Evolutionary conservation across 1,140 invertebrate genomes (phyloP).

Genomic region (Tetramorium simillimum): DNA sequence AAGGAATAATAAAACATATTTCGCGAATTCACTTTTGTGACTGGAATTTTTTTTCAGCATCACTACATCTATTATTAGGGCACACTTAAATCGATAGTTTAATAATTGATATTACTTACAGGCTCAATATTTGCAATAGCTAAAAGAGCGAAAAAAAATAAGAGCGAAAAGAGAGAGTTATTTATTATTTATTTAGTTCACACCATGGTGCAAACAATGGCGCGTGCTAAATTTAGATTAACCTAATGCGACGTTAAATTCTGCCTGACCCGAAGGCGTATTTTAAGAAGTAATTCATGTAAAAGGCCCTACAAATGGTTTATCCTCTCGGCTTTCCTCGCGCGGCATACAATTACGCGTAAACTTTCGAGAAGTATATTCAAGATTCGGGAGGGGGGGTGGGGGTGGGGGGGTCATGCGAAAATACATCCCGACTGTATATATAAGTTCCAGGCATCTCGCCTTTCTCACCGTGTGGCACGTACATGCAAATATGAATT

Average conservation of each 20-base stretch:
- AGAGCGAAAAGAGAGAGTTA: background rate
- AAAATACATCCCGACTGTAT: conserved; percentile 26
- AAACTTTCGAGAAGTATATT: conserved; percentile 41
- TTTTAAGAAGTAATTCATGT: conserved; percentile 6
- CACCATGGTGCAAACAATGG: background rate
- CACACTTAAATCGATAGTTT: background rate
- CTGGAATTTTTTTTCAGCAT: background rate
- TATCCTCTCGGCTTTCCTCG: background rate
- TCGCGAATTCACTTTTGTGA: background rate
- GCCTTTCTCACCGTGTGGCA: conserved; percentile 9
- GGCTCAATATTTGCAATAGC: background rate
- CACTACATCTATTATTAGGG: background rate
- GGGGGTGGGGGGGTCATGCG: background rate
- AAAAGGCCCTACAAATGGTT: conserved; percentile 26
- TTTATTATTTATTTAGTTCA: background rate
- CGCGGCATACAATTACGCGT: conserved; percentile 14
- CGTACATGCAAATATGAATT: conserved; percentile 67
- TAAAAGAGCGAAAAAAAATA: too few species aligned
- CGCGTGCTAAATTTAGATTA: background rate
- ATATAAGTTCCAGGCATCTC: conserved; percentile 9
- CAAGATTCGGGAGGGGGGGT: background rate
- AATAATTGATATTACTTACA: background rate
- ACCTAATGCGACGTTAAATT: background rate
- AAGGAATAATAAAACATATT: conserved; percentile 3
- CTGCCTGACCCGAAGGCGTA: background rate